A percentile compares a stretch with the other conserved stretches of the same genome.
Conservation (phyloP, 37 sponge, comb jelly and placozoan species). For the Oscarella lobularis region DNA sequence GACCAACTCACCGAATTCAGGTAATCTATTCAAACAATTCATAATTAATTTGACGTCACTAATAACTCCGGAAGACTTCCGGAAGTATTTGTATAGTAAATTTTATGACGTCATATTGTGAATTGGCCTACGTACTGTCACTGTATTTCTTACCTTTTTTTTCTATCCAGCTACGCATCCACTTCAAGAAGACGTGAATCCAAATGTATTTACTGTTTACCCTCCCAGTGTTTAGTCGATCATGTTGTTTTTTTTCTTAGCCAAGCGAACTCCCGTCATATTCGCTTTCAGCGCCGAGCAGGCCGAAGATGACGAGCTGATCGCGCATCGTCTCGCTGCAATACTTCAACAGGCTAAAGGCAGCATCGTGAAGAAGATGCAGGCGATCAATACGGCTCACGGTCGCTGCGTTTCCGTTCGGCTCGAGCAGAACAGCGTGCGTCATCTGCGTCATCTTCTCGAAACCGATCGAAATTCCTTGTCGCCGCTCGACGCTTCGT, state of each 20-base stretch:
- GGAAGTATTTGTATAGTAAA: too few relatives aligned
- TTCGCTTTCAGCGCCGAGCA: background rate
- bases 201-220: too few relatives aligned
- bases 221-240: too few relatives aligned
- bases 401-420: background rate
- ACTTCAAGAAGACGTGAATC: too few relatives aligned
- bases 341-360: background rate
- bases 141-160: too few relatives aligned
- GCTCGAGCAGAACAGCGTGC: background rate
- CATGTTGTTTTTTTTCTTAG: slow-evolving; percentile 2
- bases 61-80: too few relatives aligned
- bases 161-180: too few relatives aligned
- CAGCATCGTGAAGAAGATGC: background rate
- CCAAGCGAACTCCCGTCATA: background rate
- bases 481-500: background rate
- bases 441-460: background rate
- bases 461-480: background rate
- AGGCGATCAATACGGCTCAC: background rate
- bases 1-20: too few relatives aligned
- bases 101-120: too few relatives aligned
- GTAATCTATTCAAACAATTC: too few relatives aligned
- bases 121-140: too few relatives aligned
- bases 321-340: background rate
- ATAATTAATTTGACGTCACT: too few relatives aligned
- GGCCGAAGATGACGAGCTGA: background rate